These are phyloP conservation scores for Harmothoe impar DNA, from an alignment of 2,888 invertebrate genomes.

Conservation along the genomic window DNA sequence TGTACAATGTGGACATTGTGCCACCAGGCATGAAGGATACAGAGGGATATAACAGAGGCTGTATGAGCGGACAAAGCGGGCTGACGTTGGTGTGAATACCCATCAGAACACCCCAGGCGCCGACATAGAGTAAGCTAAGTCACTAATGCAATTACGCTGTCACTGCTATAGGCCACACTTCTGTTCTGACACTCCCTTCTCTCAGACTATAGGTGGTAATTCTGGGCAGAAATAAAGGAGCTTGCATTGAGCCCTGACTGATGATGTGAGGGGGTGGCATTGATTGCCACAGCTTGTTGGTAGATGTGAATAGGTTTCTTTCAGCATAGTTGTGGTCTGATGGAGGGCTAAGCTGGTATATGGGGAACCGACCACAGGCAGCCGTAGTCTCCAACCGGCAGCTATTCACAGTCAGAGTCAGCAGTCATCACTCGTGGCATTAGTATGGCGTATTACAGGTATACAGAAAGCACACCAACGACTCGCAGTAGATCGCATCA, in stretches of 20 bases:
- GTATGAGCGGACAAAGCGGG: not conserved
- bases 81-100: constrained; percentile 4
- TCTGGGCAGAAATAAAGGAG: not conserved
- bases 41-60: no score
- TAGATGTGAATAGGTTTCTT: no score
- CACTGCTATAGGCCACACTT: not conserved
- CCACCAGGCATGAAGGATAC: no score
- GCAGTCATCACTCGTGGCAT: no score
- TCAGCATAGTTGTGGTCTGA: no score
- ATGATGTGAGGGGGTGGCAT: not conserved
- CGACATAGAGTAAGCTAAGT: not conserved
- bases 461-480: no score
- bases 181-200: not conserved
- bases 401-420: no score
- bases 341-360: not conserved
- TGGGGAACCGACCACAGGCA: not conserved
- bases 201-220: not conserved
- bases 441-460: no score
- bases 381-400: no score
- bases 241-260: not conserved
- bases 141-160: constrained; percentile 14
- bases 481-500: no score
- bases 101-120: constrained; percentile 7
- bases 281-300: not conserved
- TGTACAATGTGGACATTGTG: no score